These are phyloP conservation scores for Colinus virginianus DNA, from an alignment of 2,113 vertebrate genomes.

Conservation along the genomic window DNA sequence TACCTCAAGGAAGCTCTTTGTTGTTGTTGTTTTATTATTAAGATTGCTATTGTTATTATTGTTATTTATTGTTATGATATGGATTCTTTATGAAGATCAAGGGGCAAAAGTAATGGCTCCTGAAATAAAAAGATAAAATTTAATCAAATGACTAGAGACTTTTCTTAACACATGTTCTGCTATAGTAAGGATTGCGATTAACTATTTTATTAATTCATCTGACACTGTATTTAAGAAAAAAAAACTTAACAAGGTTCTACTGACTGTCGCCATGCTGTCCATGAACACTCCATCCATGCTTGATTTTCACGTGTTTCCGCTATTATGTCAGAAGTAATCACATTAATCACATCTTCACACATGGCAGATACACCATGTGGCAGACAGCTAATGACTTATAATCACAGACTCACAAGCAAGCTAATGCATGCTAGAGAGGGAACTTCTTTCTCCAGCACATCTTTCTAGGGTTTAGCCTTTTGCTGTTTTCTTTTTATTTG, in stretches of 20 bases:
- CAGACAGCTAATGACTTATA: not conserved
- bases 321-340: constrained; percentile 3
- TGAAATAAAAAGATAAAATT: not conserved
- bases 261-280: not conserved
- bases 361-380: not conserved
- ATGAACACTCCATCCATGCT: not conserved
- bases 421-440: not conserved
- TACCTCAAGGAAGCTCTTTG: not conserved
- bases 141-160: not conserved
- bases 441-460: not conserved
- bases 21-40: not conserved
- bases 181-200: not conserved
- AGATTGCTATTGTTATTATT: not conserved
- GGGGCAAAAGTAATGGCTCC: not conserved
- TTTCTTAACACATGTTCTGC: not conserved
- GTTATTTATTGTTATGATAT: not conserved
- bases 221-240: not conserved
- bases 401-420: constrained; percentile 8
- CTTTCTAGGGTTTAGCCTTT: not conserved
- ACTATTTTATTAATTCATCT: not conserved
- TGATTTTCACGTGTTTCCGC: constrained; percentile 16
- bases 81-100: not conserved
- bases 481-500: not conserved
- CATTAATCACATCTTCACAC: not conserved
- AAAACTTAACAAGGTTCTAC: not conserved